phyloP scores from a whole-genome alignment of 2,797 vertebrate genomes.

The Myiotriccus ornatus region DNA sequence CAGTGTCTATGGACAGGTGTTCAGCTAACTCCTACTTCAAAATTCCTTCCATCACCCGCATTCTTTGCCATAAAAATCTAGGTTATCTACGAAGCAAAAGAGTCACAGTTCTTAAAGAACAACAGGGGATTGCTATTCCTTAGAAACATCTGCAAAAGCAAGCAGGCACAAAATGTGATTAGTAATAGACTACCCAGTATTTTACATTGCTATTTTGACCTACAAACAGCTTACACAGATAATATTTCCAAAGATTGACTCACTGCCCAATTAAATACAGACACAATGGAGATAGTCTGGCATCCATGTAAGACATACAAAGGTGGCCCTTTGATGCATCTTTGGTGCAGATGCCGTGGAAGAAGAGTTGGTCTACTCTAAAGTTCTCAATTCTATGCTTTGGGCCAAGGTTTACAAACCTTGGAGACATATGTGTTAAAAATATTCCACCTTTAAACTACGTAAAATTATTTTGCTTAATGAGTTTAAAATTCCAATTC shows the following conservation, averaged over 20 bases:
- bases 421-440: not conserved
- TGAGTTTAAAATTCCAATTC: not conserved
- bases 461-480: not conserved
- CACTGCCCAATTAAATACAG: not conserved
- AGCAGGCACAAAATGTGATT: not conserved
- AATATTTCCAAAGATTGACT: not conserved
- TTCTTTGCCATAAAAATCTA: not conserved
- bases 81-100: not conserved
- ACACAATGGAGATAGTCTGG: not conserved
- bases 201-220: not conserved
- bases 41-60: not conserved
- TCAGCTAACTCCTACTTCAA: not conserved
- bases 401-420: not conserved
- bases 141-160: constrained; percentile 1
- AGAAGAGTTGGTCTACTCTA: not conserved
- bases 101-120: not conserved
- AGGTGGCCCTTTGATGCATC: not conserved
- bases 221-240: not conserved
- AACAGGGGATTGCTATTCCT: not conserved
- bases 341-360: not conserved
- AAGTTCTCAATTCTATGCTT: not conserved
- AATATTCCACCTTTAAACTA: not conserved
- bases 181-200: not conserved
- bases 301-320: not conserved
- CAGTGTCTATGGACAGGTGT: not conserved